phyloP scores from a whole-genome alignment of 2,888 invertebrate species.

The Campoletis raptor region DNA sequence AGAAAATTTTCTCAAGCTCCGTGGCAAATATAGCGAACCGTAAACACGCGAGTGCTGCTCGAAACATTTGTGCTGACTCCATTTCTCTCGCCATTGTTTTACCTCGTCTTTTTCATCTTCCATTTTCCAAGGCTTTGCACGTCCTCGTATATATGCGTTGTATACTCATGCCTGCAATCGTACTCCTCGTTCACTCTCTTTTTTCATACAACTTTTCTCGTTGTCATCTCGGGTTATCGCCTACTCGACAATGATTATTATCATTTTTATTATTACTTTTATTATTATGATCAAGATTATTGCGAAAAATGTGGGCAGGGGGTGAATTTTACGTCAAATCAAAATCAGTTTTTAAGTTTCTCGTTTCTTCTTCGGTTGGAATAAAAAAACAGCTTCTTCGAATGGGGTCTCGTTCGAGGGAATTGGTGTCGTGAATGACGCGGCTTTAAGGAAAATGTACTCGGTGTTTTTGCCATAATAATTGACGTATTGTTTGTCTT shows the following conservation, averaged over 20 bases:
- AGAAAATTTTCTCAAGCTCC: conserved; percentile 57
- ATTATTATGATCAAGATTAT: conserved; percentile 53
- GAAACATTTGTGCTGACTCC: conserved; percentile 60
- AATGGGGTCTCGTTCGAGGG: neutral
- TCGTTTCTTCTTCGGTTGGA: neutral
- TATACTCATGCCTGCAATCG: conserved; percentile 22
- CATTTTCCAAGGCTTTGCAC: conserved; percentile 41
- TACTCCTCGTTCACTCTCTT: conserved; percentile 11
- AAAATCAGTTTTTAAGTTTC: neutral
- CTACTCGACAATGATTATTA: neutral
- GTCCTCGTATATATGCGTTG: conserved; percentile 3
- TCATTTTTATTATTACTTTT: conserved; percentile 36
- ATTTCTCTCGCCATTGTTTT: conserved; percentile 43
- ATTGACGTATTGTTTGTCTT: neutral
- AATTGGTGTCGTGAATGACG: neutral
- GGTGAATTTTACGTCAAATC: neutral
- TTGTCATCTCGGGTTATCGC: conserved; percentile 52
- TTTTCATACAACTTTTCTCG: neutral
- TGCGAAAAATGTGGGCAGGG: neutral
- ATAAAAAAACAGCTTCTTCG: neutral
- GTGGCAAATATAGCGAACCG: conserved; percentile 26
- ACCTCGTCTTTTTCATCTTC: conserved; percentile 36
- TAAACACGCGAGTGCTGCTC: neutral
- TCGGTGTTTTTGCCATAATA: too few relatives aligned
- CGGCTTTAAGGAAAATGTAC: neutral